A percentile compares a stretch with the other conserved stretches of the same genome.
Evolutionary conservation across 2,113 vertebrate species (phyloP).

Genomic region (Castor canadensis): DNA sequence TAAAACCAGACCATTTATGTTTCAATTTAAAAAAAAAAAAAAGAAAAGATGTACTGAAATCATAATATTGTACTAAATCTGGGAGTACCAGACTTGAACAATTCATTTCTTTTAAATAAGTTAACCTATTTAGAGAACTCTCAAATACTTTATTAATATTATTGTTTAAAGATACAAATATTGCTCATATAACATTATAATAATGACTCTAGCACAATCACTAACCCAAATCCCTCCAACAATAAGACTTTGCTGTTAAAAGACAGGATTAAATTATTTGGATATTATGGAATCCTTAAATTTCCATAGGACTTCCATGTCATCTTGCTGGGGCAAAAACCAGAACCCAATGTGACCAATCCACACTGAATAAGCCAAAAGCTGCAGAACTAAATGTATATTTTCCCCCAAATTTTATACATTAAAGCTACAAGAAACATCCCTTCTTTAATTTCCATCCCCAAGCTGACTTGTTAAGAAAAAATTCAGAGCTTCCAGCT

Average conservation of each 20-base stretch:
- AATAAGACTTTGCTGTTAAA: background rate
- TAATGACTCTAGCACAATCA: background rate
- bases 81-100: background rate
- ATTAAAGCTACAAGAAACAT: background rate
- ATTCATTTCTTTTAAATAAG: background rate
- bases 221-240: background rate
- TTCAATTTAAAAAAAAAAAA: conserved; percentile 35
- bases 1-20: background rate
- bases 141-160: background rate
- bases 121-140: background rate
- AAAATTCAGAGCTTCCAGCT: background rate
- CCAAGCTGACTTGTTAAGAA: background rate
- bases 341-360: background rate
- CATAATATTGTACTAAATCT: background rate
- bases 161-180: background rate
- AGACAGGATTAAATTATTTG: background rate
- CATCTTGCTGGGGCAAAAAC: background rate
- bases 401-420: background rate
- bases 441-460: background rate
- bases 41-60: background rate
- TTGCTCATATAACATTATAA: background rate
- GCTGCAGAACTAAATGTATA: background rate
- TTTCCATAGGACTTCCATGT: background rate
- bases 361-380: background rate
- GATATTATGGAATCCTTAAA: background rate